Percentiles rank a stretch among this genome's conserved stretches.
phyloP scores from a whole-genome alignment of 2,113 vertebrate genomes.

The Pyrgilauda ruficollis region DNA sequence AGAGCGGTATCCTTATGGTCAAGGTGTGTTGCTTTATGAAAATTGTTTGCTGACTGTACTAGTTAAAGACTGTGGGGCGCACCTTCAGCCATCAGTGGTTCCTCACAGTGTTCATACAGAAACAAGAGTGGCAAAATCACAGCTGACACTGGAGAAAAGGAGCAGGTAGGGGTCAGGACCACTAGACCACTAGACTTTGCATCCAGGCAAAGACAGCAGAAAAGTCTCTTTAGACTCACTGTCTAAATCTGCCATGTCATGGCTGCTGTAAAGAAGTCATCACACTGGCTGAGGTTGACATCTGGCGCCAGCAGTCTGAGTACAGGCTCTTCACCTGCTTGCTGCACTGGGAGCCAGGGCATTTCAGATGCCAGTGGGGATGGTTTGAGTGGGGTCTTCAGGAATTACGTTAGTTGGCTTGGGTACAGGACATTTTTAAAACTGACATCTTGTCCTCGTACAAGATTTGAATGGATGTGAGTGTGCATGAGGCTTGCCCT shows the following conservation, averaged over 20 bases:
- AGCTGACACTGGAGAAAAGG: neutral
- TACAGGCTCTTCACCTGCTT: neutral
- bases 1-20: neutral
- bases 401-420: neutral
- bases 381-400: neutral
- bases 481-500: neutral
- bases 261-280: neutral
- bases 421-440: neutral
- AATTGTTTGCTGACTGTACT: neutral
- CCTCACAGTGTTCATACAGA: neutral
- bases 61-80: neutral
- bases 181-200: rapidly evolving
- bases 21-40: neutral
- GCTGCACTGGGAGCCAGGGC: neutral
- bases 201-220: neutral
- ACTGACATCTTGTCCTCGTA: neutral
- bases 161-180: rapidly evolving
- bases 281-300: neutral
- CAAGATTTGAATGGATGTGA: neutral
- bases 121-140: neutral
- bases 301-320: neutral
- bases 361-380: neutral
- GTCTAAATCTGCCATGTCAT: neutral
- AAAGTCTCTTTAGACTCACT: neutral
- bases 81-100: neutral